Percentiles rank a stretch among this genome's conserved stretches.
Conservation (phyloP, 1,140 invertebrate species). For the Sinonovacula constricta region DNA sequence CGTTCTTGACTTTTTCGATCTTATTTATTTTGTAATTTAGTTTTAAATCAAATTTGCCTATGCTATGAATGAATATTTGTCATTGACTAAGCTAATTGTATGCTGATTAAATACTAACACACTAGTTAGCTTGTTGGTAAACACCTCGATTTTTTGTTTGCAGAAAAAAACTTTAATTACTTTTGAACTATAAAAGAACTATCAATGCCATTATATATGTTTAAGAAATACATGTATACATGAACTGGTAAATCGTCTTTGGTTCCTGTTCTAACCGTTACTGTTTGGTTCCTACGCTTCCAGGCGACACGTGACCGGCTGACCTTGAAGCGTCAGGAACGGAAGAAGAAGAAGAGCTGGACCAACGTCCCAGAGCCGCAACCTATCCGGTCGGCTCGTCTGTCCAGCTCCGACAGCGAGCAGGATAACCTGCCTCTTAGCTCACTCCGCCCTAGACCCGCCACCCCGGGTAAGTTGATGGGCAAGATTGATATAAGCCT, state of each 20-base stretch:
- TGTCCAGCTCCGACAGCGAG: slow-evolving; percentile 61
- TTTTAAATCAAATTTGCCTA: too few species aligned
- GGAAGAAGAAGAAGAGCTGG: slow-evolving; percentile 14
- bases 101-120: too few species aligned
- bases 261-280: not conserved
- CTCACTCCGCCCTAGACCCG: slow-evolving; percentile 58
- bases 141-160: too few species aligned
- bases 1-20: too few species aligned
- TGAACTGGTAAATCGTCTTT: not conserved
- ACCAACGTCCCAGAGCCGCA: too few species aligned
- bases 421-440: slow-evolving; percentile 70
- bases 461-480: slow-evolving; percentile 65
- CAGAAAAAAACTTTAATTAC: too few species aligned
- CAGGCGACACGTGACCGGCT: slow-evolving; percentile 40
- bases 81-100: too few species aligned
- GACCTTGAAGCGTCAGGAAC: slow-evolving; percentile 26
- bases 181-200: too few species aligned
- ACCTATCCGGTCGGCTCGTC: not conserved
- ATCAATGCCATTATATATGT: not conserved
- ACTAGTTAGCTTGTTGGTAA: too few species aligned
- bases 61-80: too few species aligned
- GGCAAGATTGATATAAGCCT: too few species aligned
- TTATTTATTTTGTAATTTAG: too few species aligned
- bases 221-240: not conserved
- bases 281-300: not conserved